Base-by-base conservation (phyloP, 2,113 vertebrate species). In the Cyphomyrus discorhynchus region DNA sequence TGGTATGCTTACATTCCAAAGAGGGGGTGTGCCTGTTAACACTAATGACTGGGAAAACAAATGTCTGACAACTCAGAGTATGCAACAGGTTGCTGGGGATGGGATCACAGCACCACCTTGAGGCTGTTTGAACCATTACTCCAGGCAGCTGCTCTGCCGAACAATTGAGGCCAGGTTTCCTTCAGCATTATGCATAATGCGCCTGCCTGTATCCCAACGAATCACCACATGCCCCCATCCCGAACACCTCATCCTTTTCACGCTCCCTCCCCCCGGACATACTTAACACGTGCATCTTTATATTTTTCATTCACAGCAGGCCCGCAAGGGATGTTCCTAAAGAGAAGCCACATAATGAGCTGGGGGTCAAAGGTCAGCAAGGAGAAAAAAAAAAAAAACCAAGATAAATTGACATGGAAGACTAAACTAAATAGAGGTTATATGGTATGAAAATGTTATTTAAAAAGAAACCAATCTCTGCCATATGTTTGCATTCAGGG, bases 41-140 rank as follows among this genome's bases (percentile, higher is more conserved):
- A 39, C 13, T 5, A 9, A 10, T 35, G 49, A 17, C 13, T 83
- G 74, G 50, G 70, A 42, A 17, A 4, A 8, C 47, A 39, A 83
- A 47, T 47, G 39, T 35, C 77, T 45, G 5, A 42, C 24, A 53
- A 62, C 3, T 80, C 15, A 46, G 50, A 66, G n/a, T 35, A 31
- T 89, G 89, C 92, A 93, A 93, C 93, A 93, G 93, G 92, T 93
- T 86, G 91, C 47, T 66, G 88, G 80, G 74, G 47, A 90, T 85
- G 91, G 89, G 86, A 45, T 90, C 82, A 90, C 35, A 91, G 92
- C 87, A 91, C 93, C 91, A 91, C 90, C 92, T 91, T 86, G 88
- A 93, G 92, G 91, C 70, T 8, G 27, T 39, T 24, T 24, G 10
- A 47, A 27, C 1, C n/a, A 84, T 46, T 70, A 27, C 90, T 35